phyloP scores from a whole-genome alignment of 2,797 vertebrate genomes.

The Gouania willdenowi region DNA sequence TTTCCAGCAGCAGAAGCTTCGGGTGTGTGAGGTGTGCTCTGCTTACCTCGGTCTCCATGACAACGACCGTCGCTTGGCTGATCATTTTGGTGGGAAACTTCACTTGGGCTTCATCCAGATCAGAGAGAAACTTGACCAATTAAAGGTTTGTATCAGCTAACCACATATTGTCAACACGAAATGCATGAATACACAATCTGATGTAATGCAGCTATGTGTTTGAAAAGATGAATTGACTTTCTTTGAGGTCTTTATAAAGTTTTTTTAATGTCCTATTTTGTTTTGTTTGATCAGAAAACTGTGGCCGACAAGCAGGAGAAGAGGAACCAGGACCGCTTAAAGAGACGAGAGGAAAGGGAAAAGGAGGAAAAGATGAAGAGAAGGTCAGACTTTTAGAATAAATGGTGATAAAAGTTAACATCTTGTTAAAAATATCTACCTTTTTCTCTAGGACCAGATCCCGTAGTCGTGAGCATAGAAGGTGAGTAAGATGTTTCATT shows the following conservation, averaged over 20 bases:
- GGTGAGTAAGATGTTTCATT: slow-evolving; percentile 60
- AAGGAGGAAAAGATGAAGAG: slow-evolving; percentile 86
- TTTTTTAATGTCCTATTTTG: not conserved
- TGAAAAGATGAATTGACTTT: not conserved
- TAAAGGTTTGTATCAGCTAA: slow-evolving; percentile 76
- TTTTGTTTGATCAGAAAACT: slow-evolving; percentile 80
- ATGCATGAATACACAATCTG: no score
- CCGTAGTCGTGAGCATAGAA: slow-evolving; percentile 85
- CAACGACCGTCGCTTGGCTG: slow-evolving; percentile 94
- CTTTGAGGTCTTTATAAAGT: not conserved
- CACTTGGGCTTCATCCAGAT: slow-evolving; percentile 99
- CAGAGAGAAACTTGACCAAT: slow-evolving; percentile 92
- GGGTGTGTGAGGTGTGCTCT: slow-evolving; percentile 97
- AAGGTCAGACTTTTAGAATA: slow-evolving; percentile 56
- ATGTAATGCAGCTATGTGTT: no score
- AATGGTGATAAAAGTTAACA: no score
- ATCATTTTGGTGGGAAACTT: slow-evolving; percentile 97
- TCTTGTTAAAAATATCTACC: no score
- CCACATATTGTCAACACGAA: not conserved
- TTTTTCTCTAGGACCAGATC: slow-evolving; percentile 81
- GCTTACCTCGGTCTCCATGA: slow-evolving; percentile 98
- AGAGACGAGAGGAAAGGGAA: slow-evolving; percentile 91
- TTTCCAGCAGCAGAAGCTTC: slow-evolving; percentile 97
- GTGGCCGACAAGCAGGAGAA: slow-evolving; percentile 94
- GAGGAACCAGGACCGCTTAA: slow-evolving; percentile 92